Conservation (phyloP, 2,888 invertebrate genomes). For the Galeopsomyia nigrocyanea region DNA sequence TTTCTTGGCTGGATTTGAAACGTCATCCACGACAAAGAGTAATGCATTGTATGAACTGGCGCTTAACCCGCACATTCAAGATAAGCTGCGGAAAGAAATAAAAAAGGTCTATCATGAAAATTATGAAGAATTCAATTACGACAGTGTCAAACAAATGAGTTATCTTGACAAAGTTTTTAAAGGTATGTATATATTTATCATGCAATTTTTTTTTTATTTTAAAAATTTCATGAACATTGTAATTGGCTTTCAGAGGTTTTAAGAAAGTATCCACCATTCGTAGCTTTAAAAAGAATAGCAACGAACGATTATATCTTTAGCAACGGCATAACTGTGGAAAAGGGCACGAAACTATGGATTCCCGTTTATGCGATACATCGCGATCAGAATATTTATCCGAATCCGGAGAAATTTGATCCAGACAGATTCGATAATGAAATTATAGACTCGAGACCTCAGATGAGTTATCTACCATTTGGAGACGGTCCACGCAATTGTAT, state of each 20-base stretch:
- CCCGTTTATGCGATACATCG: conserved; percentile 48
- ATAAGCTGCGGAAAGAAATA: conserved; percentile 64
- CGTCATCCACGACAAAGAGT: conserved; percentile 67
- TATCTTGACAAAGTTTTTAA: conserved; percentile 65
- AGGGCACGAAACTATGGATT: too few species aligned
- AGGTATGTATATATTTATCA: conserved; percentile 54
- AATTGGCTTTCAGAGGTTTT: conserved; percentile 61
- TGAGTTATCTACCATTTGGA: conserved; percentile 52
- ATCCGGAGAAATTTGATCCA: conserved; percentile 53
- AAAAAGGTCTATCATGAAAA: conserved; percentile 53
- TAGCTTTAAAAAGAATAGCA: conserved; percentile 54
- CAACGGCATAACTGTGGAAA: conserved; percentile 29
- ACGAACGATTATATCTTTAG: conserved; percentile 45
- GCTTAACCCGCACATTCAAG: conserved; percentile 65
- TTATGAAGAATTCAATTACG: conserved; percentile 62
- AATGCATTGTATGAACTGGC: conserved; percentile 68
- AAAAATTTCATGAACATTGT: conserved; percentile 23
- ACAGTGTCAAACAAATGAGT: conserved; percentile 63
- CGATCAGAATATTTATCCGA: conserved; percentile 48
- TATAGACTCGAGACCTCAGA: conserved; percentile 45
- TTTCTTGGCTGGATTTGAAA: conserved; percentile 70
- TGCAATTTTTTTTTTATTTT: neutral
- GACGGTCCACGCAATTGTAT: conserved; percentile 55
- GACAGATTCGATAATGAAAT: conserved; percentile 52
- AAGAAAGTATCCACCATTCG: conserved; percentile 59